Conservation (phyloP, 2,113 vertebrate genomes). For the Cairina moschata region DNA sequence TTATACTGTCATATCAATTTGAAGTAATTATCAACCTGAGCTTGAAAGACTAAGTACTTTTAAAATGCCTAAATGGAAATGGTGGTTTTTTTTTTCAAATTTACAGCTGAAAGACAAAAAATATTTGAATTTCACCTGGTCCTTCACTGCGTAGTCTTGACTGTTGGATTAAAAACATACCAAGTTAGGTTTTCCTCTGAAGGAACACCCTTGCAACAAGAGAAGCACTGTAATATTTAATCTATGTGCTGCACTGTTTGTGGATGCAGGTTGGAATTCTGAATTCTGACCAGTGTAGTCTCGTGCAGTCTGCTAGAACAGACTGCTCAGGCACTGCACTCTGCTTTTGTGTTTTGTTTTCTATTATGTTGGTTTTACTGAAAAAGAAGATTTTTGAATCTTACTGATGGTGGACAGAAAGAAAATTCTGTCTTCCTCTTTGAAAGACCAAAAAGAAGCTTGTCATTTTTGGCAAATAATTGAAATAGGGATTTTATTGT, state of each 20-base stretch:
- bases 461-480: neutral
- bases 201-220: neutral
- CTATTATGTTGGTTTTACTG: neutral
- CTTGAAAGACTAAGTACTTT: conserved; percentile 17
- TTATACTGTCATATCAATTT: neutral
- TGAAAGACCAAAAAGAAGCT: neutral
- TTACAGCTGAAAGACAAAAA: neutral
- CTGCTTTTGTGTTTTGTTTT: neutral
- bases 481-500: neutral
- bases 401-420: neutral
- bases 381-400: neutral
- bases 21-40: conserved; percentile 17
- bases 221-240: neutral
- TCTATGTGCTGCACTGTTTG: neutral
- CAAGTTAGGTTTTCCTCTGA: neutral
- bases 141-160: neutral
- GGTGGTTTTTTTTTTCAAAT: neutral
- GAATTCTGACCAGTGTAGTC: neutral
- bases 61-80: neutral
- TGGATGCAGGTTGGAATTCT: neutral
- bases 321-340: neutral
- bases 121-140: neutral
- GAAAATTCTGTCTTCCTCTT: neutral
- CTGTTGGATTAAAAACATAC: neutral
- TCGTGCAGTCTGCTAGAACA: neutral